These are phyloP conservation scores for Erebia palarica DNA, from an alignment of 2,888 invertebrate species.

Conservation along the genomic window DNA sequence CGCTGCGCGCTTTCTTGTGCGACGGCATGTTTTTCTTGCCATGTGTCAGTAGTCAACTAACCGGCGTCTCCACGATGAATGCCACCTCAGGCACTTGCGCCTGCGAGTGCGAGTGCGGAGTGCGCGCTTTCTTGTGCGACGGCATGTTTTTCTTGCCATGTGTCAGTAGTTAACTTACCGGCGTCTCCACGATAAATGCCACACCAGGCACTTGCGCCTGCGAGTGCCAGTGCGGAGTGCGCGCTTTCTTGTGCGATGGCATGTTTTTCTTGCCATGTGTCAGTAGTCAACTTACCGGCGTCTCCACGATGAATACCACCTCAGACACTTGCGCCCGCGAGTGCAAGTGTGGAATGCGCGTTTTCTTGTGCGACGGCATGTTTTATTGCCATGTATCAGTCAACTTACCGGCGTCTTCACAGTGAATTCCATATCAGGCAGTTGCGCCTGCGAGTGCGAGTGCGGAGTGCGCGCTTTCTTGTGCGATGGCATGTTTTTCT, in stretches of 20 bases:
- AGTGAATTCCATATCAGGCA: slow-evolving; percentile 87
- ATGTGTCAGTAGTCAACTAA: not conserved
- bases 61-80: slow-evolving; percentile 85
- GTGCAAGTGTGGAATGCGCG: no score
- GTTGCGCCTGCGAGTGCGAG: slow-evolving; percentile 42
- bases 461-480: slow-evolving; percentile 27
- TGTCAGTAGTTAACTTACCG: slow-evolving; percentile 78
- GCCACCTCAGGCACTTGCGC: slow-evolving; percentile 84
- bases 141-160: not conserved
- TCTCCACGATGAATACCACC: slow-evolving; percentile 88
- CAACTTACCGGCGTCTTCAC: slow-evolving; percentile 89
- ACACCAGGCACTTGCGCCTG: slow-evolving; percentile 80
- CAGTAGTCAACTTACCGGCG: not conserved
- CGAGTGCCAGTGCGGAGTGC: slow-evolving; percentile 29
- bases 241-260: not conserved
- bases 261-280: no score
- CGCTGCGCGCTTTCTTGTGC: not conserved
- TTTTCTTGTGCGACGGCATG: slow-evolving; percentile 85
- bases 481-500: no score
- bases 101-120: slow-evolving; percentile 23
- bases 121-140: slow-evolving; percentile 11
- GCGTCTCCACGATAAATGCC: slow-evolving; percentile 89
- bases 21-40: not conserved
- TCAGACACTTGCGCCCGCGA: slow-evolving; percentile 74
- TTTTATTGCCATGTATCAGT: slow-evolving; percentile 84